These are phyloP conservation scores for Phalangium opilio DNA, from an alignment of 2,888 invertebrate species.

Conservation along the genomic window DNA sequence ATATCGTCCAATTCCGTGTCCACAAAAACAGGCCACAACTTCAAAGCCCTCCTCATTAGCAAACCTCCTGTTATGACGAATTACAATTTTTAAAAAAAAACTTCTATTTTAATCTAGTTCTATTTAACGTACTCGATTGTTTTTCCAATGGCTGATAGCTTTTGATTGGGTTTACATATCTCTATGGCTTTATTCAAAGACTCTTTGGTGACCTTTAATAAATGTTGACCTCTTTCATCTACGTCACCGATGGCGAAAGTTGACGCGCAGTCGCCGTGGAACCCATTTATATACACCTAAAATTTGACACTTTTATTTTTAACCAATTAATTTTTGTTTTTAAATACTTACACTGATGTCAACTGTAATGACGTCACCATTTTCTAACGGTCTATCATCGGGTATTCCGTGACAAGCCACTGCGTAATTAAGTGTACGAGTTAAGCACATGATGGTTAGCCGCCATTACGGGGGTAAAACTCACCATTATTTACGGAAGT, in stretches of 20 bases:
- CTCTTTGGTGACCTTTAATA: constrained; percentile 52
- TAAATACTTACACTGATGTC: constrained; percentile 63
- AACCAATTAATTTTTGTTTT: too few relatives aligned
- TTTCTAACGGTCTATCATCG: constrained; percentile 55
- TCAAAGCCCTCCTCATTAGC: constrained; percentile 46
- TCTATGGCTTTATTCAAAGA: constrained; percentile 47
- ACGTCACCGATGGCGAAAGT: constrained; percentile 72
- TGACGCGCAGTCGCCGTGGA: constrained; percentile 81
- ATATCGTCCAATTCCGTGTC: constrained; percentile 82
- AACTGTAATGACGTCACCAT: constrained; percentile 80
- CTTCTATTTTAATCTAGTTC: constrained; percentile 1
- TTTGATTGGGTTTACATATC: constrained; percentile 40
- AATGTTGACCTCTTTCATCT: constrained; percentile 50
- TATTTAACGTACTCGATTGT: constrained; percentile 15
- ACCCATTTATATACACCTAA: constrained; percentile 53
- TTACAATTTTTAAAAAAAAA: too few relatives aligned
- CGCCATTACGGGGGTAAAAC: too few relatives aligned
- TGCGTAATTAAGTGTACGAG: too few relatives aligned
- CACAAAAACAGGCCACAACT: constrained; percentile 63
- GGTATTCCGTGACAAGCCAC: constrained; percentile 81
- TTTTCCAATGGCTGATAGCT: constrained; percentile 22
- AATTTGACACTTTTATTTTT: not conserved
- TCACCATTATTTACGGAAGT: constrained; percentile 33
- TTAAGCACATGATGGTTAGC: too few relatives aligned
- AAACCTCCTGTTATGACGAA: constrained; percentile 28